These are phyloP conservation scores for Oreamnos americanus DNA, from an alignment of 2,113 vertebrate genomes.

Conservation along the genomic window DNA sequence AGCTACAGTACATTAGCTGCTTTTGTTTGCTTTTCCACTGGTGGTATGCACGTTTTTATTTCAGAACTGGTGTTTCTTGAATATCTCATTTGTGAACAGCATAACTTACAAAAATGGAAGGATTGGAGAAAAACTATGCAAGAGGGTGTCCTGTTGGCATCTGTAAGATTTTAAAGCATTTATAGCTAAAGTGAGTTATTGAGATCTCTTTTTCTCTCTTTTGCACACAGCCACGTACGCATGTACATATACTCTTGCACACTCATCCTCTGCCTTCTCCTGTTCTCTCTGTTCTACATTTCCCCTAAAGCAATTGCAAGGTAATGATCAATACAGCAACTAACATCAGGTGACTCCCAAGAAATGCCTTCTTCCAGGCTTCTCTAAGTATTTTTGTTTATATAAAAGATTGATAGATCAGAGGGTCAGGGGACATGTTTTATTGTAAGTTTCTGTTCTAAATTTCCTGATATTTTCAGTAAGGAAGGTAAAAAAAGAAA, in stretches of 20 bases:
- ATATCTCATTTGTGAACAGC: conserved; percentile 82
- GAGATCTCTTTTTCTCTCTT: background rate
- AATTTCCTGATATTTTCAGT: conserved; percentile 82
- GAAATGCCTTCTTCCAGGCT: conserved; percentile 67
- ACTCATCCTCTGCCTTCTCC: background rate
- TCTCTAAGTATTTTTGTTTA: conserved; percentile 79
- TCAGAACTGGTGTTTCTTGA: conserved; percentile 82
- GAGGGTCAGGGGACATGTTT: conserved; percentile 80
- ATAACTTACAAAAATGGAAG: conserved; percentile 78
- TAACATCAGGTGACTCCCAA: conserved; percentile 62
- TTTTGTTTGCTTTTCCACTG: conserved; percentile 86
- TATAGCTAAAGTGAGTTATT: background rate
- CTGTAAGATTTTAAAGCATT: background rate
- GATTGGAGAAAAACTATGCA: conserved; percentile 58
- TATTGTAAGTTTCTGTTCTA: conserved; percentile 82
- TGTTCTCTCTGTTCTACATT: background rate
- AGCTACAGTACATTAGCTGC: conserved; percentile 86
- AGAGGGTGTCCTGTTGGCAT: conserved; percentile 31
- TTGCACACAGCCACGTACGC: background rate
- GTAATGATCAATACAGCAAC: background rate
- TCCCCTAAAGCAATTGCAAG: background rate
- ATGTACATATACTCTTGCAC: too few relatives aligned
- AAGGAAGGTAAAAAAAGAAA: conserved; percentile 30
- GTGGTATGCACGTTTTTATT: conserved; percentile 73
- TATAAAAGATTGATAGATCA: conserved; percentile 80